Base-by-base conservation (phyloP, 2,888 invertebrate species). In the Balanococcus diminutus region DNA sequence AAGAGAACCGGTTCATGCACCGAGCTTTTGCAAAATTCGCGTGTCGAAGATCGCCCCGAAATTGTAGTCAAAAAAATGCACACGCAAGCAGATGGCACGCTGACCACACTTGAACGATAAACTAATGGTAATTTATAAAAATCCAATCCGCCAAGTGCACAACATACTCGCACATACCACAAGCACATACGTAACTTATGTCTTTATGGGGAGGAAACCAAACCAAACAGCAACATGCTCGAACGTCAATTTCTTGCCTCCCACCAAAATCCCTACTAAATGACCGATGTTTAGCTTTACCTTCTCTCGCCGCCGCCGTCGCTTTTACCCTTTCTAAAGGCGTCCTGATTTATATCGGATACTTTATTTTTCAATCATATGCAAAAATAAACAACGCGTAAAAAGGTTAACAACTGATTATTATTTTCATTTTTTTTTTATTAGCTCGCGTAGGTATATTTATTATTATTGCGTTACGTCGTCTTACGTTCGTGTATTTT, bases 231-330 rank as follows among this genome's bases (percentile, higher is more conserved):
- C 25, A 67, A 67, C 67, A 28, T 67, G 67, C 67, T 67, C 28
- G 28, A 28, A 67, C 67, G 67, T 67, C 67, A 31, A 67, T 3
- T n/a, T 67, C 67, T 16, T 31, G 28, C 25, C 67, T 67, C 67
- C 67, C 67, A 67, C 67, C 67, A 67, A 67, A 67, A 67, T 67
- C 67, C 67, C 67, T 67, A 67, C 67, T 67, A 67, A 28, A 67
- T 31, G 67, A 67, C 67, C 67, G 67, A 28, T 28, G 67, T 67
- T 2, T 25, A 46, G 46, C 46, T 46, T 46, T 46, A 46, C 2
- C n/a, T n/a, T 46, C 5, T n/a, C 46, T 46, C n/a, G 16, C 46
- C 16, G 4, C 19, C n/a, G 2, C 51, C 22, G 56, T 22, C 56
- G 56, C 9, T 14, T 56, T 8, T 5, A 36, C 3, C 16, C 42